Percentiles rank a stretch among this genome's conserved stretches.
Conservation (phyloP, 2,888 invertebrate species). For the Hirtodrosophila histrioides region DNA sequence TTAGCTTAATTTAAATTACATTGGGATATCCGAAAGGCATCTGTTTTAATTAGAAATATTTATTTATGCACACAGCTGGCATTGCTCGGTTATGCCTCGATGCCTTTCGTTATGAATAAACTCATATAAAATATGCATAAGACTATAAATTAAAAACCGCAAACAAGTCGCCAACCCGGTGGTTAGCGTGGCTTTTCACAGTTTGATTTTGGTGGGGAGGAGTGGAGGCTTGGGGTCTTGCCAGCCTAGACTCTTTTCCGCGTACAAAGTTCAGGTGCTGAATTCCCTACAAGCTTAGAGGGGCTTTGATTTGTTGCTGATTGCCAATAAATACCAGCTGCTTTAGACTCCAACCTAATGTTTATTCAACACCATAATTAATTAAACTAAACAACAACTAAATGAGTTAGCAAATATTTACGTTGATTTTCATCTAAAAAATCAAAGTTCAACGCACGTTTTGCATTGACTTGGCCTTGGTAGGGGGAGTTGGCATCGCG, state of each 20-base stretch:
- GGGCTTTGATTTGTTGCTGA: constrained; percentile 30
- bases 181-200: constrained; percentile 5
- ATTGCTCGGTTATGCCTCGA: constrained; percentile 8
- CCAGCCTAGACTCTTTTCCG: constrained; percentile 52
- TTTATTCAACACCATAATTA: constrained; percentile 63
- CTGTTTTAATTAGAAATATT: constrained; percentile 10
- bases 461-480: constrained; percentile 57
- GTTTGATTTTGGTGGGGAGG: neutral
- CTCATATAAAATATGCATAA: constrained; percentile 6
- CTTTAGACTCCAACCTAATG: constrained; percentile 28
- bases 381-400: constrained; percentile 46
- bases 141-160: constrained; percentile 20
- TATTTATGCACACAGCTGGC: neutral
- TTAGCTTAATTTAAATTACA: neutral
- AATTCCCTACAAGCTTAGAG: neutral
- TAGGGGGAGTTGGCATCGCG: neutral
- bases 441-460: constrained; percentile 66
- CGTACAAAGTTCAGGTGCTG: constrained; percentile 39
- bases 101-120: constrained; percentile 12
- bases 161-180: constrained; percentile 5
- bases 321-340: constrained; percentile 27
- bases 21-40: neutral
- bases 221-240: too few species aligned
- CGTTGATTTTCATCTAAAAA: constrained; percentile 31
- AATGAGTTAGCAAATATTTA: constrained; percentile 64